Evolutionary conservation across 2,797 vertebrate genomes (phyloP), one percentile per base, ranked within the genome.

Genomic region (Coranthus polyacanthus): DNA sequence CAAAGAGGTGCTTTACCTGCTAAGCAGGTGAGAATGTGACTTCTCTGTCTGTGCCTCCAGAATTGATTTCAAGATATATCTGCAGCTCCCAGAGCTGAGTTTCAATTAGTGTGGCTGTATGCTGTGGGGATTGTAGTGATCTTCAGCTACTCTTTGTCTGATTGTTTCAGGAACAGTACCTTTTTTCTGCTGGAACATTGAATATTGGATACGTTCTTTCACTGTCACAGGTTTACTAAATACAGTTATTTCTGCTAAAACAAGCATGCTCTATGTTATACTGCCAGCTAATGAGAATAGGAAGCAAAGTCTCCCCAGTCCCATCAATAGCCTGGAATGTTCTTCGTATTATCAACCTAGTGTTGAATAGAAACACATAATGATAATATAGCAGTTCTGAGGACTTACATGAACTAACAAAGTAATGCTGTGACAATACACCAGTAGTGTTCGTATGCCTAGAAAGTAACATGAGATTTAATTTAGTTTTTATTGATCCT

Each of bases 1-100:
- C 68, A 68, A 67, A 57, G 53, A 75, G 59, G 64, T 60, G 81
- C 66, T 82, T 85, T 80, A 79, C 69, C 69, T 75, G n/a, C 49
- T 38, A 63, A 56, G 59, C 47, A 69, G 61, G 68, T 72, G 53
- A 79, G 39, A 71, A 70, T 68, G 60, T 54, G 72, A 64, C 54
- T 76, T 83, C 20, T 62, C 41, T 71, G 47, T 18, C 42, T 64
- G 46, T 74, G 44, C 42, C 44, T 34, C 22, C 22, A 42, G 37
- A 60, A 82, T 76, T 81, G 79, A 83, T 84, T 81, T 73, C 42
- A 63, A 68, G 68, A 81, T 70, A 63, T 59, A 75, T 78, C 68
- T 73, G 60, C 65, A 51, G 61, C 51, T 68, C 49, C 55, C 56
- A 75, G 52, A 63, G 34, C 71, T 70, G 61, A 18, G 60, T 63